Percentiles rank a stretch among this genome's conserved stretches.
Conservation (phyloP, 2,797 vertebrate genomes). For the Paramormyrops hopkinsi region DNA sequence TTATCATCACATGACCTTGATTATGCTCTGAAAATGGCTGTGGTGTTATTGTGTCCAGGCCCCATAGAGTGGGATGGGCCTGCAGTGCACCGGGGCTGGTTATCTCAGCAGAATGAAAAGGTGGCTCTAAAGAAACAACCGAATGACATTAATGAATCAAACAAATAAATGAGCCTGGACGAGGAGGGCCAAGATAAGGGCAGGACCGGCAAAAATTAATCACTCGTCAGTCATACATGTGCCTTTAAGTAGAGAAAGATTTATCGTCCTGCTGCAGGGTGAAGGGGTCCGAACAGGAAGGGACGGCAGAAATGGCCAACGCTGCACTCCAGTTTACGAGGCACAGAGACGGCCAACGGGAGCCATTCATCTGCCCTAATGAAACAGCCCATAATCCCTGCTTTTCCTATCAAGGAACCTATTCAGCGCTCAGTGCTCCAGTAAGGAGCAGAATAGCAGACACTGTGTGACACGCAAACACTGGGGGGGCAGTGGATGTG, state of each 20-base stretch:
- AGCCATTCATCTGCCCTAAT: neutral
- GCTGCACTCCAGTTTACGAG: neutral
- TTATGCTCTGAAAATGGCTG: neutral
- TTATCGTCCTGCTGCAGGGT: neutral
- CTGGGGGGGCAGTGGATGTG: neutral
- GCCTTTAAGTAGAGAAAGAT: neutral
- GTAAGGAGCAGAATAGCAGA: neutral
- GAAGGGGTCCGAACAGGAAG: neutral
- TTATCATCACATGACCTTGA: neutral
- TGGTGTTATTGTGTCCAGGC: neutral
- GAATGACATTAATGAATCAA: neutral
- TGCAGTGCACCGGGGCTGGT: neutral
- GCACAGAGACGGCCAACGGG: neutral
- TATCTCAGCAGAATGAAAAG: neutral
- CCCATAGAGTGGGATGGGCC: neutral
- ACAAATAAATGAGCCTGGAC: neutral
- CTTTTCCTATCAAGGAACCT: neutral
- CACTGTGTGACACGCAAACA: neutral
- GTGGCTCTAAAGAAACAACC: neutral
- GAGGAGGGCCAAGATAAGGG: neutral
- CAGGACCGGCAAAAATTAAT: neutral
- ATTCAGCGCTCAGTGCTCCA: neutral
- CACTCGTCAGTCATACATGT: neutral
- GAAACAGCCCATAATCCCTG: neutral
- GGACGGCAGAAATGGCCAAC: neutral